Evolutionary conservation across 2,797 vertebrate species (phyloP).

Genomic region (Onychomys arenicola): DNA sequence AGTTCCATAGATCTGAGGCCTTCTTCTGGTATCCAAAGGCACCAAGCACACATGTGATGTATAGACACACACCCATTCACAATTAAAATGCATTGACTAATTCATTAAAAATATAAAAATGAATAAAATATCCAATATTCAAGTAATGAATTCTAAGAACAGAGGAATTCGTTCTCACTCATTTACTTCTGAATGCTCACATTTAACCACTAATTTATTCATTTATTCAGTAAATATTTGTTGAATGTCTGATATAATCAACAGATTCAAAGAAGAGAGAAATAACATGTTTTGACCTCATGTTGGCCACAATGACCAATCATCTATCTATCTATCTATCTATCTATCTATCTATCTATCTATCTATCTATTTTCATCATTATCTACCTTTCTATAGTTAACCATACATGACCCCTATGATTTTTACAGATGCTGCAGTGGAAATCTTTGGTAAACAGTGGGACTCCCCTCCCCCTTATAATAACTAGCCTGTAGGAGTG

Average conservation of each 20-base stretch:
- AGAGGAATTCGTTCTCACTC: not conserved
- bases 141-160: not conserved
- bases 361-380: not conserved
- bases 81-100: not conserved
- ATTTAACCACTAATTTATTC: conserved; percentile 1
- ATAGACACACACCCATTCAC: not conserved
- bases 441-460: not conserved
- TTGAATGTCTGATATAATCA: not conserved
- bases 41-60: not conserved
- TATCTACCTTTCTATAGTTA: not conserved
- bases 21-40: no score
- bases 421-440: not conserved
- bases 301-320: not conserved
- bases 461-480: not conserved
- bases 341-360: not conserved
- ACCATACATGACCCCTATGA: not conserved
- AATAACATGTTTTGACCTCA: not conserved
- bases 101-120: not conserved
- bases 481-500: not conserved
- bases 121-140: not conserved
- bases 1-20: not conserved
- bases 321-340: not conserved
- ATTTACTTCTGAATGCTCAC: not conserved
- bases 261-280: not conserved
- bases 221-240: not conserved